A percentile compares a stretch with the other conserved stretches of the same genome.
Conservation (phyloP, 2,797 vertebrate species). For the Streptopelia turtur region DNA sequence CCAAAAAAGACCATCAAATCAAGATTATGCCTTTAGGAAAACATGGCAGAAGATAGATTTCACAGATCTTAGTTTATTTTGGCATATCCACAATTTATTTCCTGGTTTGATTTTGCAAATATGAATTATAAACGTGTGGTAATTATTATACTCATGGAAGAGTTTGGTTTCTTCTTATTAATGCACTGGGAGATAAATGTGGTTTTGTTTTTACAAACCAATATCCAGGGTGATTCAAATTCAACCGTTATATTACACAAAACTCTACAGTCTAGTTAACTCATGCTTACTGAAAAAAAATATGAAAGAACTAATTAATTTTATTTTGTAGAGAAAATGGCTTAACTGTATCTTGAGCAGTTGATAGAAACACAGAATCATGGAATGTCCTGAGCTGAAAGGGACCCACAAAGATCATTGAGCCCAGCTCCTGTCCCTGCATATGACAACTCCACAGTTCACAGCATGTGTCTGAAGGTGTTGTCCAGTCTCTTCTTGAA, state of each 20-base stretch:
- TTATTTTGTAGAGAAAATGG: not conserved
- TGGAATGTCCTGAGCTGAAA: too few relatives aligned
- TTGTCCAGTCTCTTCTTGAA: too few relatives aligned
- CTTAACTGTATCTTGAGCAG: not conserved
- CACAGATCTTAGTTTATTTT: not conserved
- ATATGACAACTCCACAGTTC: too few relatives aligned
- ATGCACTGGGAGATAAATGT: not conserved
- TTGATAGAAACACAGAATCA: not conserved
- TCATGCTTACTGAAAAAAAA: not conserved
- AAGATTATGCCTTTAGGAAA: not conserved
- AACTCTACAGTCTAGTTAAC: not conserved
- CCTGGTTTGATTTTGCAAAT: slow-evolving; percentile 2
- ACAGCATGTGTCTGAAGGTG: too few relatives aligned
- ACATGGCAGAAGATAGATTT: not conserved
- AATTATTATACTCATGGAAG: not conserved
- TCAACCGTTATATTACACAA: not conserved
- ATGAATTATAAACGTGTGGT: not conserved
- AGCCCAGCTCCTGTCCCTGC: too few relatives aligned
- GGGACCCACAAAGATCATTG: too few relatives aligned
- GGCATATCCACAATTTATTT: not conserved
- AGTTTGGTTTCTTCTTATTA: not conserved
- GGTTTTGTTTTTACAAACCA: not conserved
- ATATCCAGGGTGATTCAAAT: not conserved
- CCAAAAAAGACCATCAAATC: not conserved
- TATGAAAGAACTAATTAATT: not conserved